A percentile compares a stretch with the other conserved stretches of the same genome.
Conservation (phyloP, 2,113 vertebrate species). For the Nibea coibor region DNA sequence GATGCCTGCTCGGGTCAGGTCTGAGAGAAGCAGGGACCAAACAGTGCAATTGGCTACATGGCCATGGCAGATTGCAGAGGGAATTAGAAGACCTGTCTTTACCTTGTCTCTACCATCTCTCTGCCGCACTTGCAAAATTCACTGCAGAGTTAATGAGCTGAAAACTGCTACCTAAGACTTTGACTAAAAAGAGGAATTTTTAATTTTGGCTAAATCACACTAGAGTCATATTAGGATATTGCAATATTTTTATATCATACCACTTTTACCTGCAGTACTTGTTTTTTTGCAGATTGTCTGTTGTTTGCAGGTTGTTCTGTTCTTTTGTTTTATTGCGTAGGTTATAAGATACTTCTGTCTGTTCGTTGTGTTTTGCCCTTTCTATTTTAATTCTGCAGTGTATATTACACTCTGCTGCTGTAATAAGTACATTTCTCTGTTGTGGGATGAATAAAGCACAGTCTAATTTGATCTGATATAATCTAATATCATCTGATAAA, state of each 20-base stretch:
- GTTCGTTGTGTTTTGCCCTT: too few species aligned
- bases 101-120: constrained; percentile 23
- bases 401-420: too few species aligned
- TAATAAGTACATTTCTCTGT: too few species aligned
- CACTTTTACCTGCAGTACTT: too few species aligned
- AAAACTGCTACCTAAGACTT: constrained; percentile 14
- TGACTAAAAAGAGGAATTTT: constrained; percentile 25
- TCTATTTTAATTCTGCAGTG: too few species aligned
- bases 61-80: background rate
- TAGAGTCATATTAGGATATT: background rate
- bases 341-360: too few species aligned
- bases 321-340: too few species aligned
- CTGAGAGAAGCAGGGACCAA: background rate
- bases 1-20: background rate
- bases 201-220: constrained; percentile 23
- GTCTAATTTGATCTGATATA: too few species aligned
- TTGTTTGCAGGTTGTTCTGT: too few species aligned
- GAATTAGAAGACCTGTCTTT: constrained; percentile 23
- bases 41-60: background rate
- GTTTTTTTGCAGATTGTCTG: too few species aligned
- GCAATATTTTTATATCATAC: too few species aligned
- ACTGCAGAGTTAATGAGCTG: constrained; percentile 26
- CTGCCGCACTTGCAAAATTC: constrained; percentile 19
- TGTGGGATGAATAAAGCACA: too few species aligned
- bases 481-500: background rate